These are phyloP conservation scores for Phytoseiulus persimilis DNA, from an alignment of 2,888 invertebrate species.

Conservation along the genomic window DNA sequence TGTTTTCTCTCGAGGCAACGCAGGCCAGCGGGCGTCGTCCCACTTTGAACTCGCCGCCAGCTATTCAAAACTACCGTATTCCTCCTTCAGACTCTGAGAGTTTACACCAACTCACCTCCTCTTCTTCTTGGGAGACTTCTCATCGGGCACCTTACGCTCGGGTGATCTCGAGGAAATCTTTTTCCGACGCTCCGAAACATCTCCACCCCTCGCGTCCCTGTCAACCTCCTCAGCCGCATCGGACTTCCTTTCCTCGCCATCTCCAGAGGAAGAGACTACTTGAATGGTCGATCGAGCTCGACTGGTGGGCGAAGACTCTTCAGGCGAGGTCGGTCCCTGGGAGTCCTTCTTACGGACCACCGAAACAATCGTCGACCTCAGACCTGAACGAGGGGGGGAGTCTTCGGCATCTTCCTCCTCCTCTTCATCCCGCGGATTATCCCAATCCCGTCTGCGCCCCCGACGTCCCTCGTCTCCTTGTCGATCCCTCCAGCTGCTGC, in stretches of 20 bases:
- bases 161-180: neutral
- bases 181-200: neutral
- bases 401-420: neutral
- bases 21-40: neutral
- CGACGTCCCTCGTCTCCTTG: neutral
- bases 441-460: neutral
- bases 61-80: neutral
- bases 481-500: neutral
- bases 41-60: neutral
- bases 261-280: neutral
- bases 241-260: neutral
- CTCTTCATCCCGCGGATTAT: neutral
- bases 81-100: neutral
- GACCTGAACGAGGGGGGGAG: neutral
- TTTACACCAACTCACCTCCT: neutral
- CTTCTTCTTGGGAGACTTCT: neutral
- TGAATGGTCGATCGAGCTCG: neutral
- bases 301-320: neutral
- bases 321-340: neutral
- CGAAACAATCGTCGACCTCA: slow-evolving; percentile 23
- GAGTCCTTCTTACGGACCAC: neutral
- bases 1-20: neutral
- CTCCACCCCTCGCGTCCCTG: neutral
- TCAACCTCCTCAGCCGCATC: neutral
- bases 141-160: neutral